Percentiles rank a stretch among this genome's conserved stretches.
phyloP scores from a whole-genome alignment of 2,888 invertebrate species.

The Orchesella flavescens region DNA sequence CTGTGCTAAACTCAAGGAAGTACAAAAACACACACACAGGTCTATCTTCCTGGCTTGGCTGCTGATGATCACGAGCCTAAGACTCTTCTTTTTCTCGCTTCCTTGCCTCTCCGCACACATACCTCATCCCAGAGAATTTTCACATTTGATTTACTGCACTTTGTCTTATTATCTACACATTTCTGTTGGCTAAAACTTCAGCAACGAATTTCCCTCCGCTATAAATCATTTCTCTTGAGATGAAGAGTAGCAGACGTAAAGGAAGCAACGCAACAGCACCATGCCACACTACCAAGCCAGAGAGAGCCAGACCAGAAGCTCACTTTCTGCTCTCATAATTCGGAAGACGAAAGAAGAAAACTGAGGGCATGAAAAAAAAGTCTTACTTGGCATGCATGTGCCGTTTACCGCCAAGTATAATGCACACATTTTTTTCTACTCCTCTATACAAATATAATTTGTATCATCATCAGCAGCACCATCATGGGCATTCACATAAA shows the following conservation, averaged over 20 bases:
- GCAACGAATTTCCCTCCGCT: constrained; percentile 64
- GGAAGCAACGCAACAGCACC: constrained; percentile 24
- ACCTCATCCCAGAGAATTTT: constrained; percentile 58
- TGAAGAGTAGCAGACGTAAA: constrained; percentile 41
- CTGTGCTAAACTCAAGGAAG: constrained; percentile 17
- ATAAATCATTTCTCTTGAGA: constrained; percentile 69
- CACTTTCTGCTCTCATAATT: constrained; percentile 61
- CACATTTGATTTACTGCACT: constrained; percentile 71
- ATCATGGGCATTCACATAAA: constrained; percentile 1
- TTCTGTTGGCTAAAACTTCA: constrained; percentile 65
- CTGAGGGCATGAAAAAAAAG: constrained; percentile 21
- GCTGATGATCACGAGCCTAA: constrained; percentile 39
- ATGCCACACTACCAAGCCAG: too few relatives aligned
- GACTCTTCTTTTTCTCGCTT: constrained; percentile 50
- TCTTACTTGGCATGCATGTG: constrained; percentile 24
- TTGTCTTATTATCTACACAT: constrained; percentile 71
- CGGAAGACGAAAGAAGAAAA: constrained; percentile 4
- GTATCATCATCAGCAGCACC: constrained; percentile 30
- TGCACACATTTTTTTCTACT: constrained; percentile 26
- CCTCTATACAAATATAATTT: constrained; percentile 45
- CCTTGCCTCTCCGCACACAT: constrained; percentile 39
- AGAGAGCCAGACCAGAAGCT: constrained; percentile 47
- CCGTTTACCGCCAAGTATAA: constrained; percentile 31
- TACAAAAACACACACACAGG: not conserved
- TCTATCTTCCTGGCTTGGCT: not conserved